Conservation (phyloP, 2,113 vertebrate species). For the Cyrtonyx montezumae region DNA sequence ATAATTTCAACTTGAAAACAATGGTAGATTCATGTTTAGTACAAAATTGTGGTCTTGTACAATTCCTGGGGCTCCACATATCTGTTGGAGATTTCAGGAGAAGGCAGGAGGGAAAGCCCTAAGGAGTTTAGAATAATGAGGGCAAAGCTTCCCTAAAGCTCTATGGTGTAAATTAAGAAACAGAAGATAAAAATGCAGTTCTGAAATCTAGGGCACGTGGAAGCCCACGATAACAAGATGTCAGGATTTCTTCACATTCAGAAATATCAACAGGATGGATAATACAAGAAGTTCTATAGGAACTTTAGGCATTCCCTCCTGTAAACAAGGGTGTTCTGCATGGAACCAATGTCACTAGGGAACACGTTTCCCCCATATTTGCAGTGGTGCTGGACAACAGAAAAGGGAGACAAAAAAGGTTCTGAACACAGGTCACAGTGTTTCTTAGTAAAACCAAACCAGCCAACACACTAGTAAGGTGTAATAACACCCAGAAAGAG, state of each 20-base stretch:
- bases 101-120: not conserved
- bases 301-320: not conserved
- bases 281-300: not conserved
- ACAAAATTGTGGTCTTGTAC: not conserved
- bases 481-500: not conserved
- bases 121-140: not conserved
- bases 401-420: not conserved
- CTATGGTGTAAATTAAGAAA: not conserved
- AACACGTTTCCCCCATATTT: not conserved
- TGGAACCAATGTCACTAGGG: not conserved
- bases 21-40: not conserved
- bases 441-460: not conserved
- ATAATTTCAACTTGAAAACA: constrained; percentile 14
- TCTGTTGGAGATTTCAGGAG: not conserved
- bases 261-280: not conserved
- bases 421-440: not conserved
- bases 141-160: not conserved
- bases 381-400: not conserved
- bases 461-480: not conserved
- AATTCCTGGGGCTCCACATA: not conserved
- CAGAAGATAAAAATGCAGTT: not conserved
- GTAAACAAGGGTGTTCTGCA: not conserved
- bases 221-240: not conserved
- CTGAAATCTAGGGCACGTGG: not conserved
- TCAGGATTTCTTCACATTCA: not conserved